Conservation (phyloP, 2,113 vertebrate species). For the Etia nguti region DNA sequence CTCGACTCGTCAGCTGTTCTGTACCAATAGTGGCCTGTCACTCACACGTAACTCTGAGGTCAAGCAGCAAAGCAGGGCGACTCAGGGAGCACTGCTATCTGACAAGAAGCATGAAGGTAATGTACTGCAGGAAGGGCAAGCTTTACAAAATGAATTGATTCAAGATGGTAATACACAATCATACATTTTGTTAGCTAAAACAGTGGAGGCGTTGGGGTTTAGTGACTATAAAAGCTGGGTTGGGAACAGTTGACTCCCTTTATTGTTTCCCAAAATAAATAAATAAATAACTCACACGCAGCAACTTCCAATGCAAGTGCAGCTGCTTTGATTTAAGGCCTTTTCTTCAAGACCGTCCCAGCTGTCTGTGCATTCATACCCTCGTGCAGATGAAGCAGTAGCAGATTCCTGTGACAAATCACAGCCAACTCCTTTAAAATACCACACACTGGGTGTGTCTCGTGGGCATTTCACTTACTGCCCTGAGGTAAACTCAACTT, state of each 20-base stretch:
- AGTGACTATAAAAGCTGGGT: background rate
- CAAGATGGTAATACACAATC: background rate
- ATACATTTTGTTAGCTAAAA: background rate
- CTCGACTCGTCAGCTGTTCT: conserved; percentile 12
- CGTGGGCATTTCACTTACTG: background rate
- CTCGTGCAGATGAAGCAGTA: background rate
- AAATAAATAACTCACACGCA: background rate
- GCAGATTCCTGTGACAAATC: conserved; percentile 52
- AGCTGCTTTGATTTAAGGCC: background rate
- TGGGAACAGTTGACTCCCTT: background rate
- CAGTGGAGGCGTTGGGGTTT: background rate
- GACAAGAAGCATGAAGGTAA: background rate
- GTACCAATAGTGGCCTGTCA: background rate
- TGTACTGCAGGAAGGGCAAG: background rate
- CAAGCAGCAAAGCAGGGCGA: background rate
- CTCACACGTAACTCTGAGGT: background rate
- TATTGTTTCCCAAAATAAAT: background rate
- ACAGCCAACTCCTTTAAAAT: conserved; percentile 40
- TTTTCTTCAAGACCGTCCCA: background rate
- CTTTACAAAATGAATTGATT: background rate
- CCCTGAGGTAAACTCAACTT: background rate
- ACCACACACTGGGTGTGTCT: conserved; percentile 31
- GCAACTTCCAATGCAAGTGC: background rate
- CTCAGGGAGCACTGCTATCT: background rate
- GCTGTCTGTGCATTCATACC: conserved; percentile 7